Conservation (phyloP, 2,113 vertebrate genomes). For the Strix aluco region DNA sequence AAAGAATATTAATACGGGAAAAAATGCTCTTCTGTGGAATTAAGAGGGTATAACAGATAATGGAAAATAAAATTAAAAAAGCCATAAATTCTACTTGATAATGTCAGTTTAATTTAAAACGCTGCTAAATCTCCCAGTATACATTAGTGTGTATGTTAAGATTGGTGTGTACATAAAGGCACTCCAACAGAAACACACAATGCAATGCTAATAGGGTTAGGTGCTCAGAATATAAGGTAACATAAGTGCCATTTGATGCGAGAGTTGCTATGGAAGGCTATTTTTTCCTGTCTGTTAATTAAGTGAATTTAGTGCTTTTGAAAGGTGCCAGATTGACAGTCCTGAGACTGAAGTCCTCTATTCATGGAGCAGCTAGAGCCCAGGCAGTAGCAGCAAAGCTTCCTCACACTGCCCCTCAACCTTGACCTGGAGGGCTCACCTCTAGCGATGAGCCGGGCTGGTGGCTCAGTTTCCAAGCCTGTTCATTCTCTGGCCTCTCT, state of each 20-base stretch:
- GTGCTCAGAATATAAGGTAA: slow-evolving; percentile 57
- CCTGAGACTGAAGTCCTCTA: not conserved
- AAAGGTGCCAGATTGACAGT: slow-evolving; percentile 60
- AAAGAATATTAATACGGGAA: not conserved
- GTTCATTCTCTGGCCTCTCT: slow-evolving; percentile 38
- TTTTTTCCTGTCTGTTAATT: slow-evolving; percentile 52
- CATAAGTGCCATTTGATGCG: slow-evolving; percentile 61
- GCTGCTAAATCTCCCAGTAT: not conserved
- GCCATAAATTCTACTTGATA: not conserved
- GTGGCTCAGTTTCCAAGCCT: not conserved
- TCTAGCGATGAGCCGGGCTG: not conserved
- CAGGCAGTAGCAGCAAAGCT: slow-evolving; percentile 14
- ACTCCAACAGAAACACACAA: slow-evolving; percentile 42
- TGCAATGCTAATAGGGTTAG: slow-evolving; percentile 63
- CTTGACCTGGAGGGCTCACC: slow-evolving; percentile 57
- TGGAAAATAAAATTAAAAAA: not conserved
- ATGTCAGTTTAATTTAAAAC: slow-evolving; percentile 33
- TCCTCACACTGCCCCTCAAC: slow-evolving; percentile 28
- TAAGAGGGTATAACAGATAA: not conserved
- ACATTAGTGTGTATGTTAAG: not conserved
- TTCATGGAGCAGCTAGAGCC: slow-evolving; percentile 15
- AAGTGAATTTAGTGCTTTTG: slow-evolving; percentile 62
- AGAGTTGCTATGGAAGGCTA: slow-evolving; percentile 64
- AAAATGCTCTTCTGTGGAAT: not conserved
- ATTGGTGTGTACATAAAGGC: slow-evolving; percentile 42